Conservation (phyloP, 2,797 vertebrate genomes). For the Intellagama lesueurii region DNA sequence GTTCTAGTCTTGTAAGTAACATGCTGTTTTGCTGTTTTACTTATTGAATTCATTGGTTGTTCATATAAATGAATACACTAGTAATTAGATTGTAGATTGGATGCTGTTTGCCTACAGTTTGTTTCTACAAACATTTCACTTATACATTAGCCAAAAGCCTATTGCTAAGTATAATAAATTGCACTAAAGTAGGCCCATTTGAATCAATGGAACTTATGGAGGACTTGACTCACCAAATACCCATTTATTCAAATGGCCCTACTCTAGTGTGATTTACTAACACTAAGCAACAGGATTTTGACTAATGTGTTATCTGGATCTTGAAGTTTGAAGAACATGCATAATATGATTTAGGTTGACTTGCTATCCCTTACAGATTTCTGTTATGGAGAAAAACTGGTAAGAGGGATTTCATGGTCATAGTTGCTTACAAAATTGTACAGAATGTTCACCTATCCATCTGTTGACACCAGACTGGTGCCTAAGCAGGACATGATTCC, state of each 20-base stretch:
- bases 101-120: neutral
- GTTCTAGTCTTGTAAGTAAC: constrained; percentile 1
- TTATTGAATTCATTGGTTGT: neutral
- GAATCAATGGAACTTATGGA: too few relatives aligned
- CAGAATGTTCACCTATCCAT: neutral
- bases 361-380: neutral
- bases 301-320: neutral
- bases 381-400: neutral
- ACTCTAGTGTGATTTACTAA: too few relatives aligned
- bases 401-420: neutral
- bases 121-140: neutral
- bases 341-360: neutral
- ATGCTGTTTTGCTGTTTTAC: neutral
- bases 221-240: too few relatives aligned
- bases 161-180: too few relatives aligned
- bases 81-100: neutral
- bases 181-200: too few relatives aligned
- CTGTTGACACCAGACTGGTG: neutral
- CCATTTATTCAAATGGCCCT: too few relatives aligned
- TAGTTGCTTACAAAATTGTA: neutral
- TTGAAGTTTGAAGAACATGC: neutral
- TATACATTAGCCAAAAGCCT: too few relatives aligned
- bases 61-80: neutral
- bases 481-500: neutral
- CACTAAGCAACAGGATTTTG: too few relatives aligned